These are phyloP conservation scores for Prietella phreatophila DNA, from an alignment of 2,113 vertebrate species.

Conservation along the genomic window DNA sequence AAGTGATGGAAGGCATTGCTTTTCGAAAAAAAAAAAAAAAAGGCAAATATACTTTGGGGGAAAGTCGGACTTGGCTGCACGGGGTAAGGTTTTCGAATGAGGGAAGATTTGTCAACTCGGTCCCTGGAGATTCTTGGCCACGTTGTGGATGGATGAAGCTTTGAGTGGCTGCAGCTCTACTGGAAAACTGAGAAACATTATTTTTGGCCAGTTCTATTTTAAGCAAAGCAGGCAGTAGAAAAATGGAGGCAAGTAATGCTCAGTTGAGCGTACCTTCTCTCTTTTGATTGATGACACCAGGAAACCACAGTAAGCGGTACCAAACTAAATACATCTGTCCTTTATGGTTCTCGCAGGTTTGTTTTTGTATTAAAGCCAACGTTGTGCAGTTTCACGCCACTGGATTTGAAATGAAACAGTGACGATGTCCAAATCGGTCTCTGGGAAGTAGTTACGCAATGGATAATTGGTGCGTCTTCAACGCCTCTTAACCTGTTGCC, in stretches of 20 bases:
- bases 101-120: not conserved
- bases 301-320: not conserved
- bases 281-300: conserved; percentile 11
- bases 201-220: conserved; percentile 3
- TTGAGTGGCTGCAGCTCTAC: conserved; percentile 3
- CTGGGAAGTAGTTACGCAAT: not conserved
- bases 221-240: not conserved
- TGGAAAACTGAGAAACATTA: conserved; percentile 1
- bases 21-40: conserved; percentile 51
- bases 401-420: not conserved
- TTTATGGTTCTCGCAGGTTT: not conserved
- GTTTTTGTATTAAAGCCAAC: not conserved
- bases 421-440: not conserved
- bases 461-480: not conserved
- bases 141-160: conserved; percentile 15
- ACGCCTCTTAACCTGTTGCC: not conserved
- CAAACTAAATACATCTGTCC: not conserved
- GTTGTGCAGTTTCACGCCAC: not conserved
- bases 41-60: conserved; percentile 45
- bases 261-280: not conserved
- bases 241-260: not conserved
- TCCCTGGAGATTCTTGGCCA: conserved; percentile 2
- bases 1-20: not conserved
- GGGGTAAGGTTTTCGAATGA: not conserved
- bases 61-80: not conserved